phyloP scores from a whole-genome alignment of 2,113 vertebrate genomes.

The Hemiscyllium ocellatum region DNA sequence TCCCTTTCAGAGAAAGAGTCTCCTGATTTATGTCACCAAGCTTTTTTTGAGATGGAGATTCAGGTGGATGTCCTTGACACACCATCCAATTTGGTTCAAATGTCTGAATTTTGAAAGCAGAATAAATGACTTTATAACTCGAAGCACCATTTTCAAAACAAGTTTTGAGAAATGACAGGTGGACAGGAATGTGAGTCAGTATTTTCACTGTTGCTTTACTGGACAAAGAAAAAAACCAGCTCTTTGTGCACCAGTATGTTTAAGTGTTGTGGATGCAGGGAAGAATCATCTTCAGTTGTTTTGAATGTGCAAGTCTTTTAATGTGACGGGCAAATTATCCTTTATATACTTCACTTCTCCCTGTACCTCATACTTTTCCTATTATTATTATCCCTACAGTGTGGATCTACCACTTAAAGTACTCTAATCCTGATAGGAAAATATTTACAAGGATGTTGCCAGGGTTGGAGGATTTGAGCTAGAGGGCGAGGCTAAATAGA shows the following conservation, averaged over 20 bases:
- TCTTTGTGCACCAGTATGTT: not conserved
- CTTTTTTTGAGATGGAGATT: not conserved
- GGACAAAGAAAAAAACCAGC: not conserved
- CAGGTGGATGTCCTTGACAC: not conserved
- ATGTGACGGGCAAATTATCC: not conserved
- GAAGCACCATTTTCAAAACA: not conserved
- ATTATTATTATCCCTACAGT: not conserved
- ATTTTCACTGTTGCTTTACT: not conserved
- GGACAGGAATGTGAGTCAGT: not conserved
- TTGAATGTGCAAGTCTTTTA: not conserved
- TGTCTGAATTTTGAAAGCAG: constrained; percentile 15
- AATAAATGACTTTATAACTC: not conserved
- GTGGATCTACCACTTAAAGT: not conserved
- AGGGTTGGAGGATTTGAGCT: too few species aligned
- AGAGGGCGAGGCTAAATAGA: too few species aligned
- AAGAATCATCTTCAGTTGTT: not conserved
- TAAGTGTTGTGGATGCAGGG: not conserved
- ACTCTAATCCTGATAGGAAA: too few species aligned
- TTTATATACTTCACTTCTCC: not conserved
- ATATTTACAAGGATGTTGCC: too few species aligned
- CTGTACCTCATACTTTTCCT: not conserved
- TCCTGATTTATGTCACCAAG: not conserved
- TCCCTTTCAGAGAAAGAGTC: not conserved
- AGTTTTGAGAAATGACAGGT: not conserved
- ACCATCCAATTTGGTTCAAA: not conserved